Percentiles rank a stretch among this genome's conserved stretches.
Evolutionary conservation across 2,113 vertebrate species (phyloP).

Genomic region (Symphodus melops): DNA sequence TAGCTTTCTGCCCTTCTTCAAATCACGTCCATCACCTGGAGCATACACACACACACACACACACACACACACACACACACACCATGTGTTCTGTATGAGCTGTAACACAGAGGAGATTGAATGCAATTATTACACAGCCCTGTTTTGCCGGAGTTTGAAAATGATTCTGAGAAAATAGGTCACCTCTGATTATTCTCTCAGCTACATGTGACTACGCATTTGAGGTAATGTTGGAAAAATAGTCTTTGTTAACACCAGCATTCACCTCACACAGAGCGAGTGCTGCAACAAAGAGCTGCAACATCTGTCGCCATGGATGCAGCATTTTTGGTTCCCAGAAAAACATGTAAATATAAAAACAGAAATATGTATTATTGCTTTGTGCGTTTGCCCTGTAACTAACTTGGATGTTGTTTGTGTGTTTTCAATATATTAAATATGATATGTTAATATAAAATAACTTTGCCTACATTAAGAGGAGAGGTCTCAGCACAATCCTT

Average conservation of each 20-base stretch:
- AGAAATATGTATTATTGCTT: too few relatives aligned
- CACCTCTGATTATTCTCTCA: background rate
- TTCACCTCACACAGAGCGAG: background rate
- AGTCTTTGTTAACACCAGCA: background rate
- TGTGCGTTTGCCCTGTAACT: too few relatives aligned
- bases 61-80: background rate
- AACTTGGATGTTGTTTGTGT: too few relatives aligned
- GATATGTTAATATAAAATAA: too few relatives aligned
- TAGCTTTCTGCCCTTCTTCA: background rate
- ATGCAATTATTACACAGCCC: too few relatives aligned
- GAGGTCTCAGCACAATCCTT: too few relatives aligned
- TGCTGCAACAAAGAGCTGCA: background rate
- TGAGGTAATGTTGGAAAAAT: background rate
- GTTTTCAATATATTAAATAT: too few relatives aligned
- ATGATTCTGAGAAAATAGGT: background rate
- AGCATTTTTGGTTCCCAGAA: too few relatives aligned
- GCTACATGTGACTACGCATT: background rate
- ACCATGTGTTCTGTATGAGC: too few relatives aligned
- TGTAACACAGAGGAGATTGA: background rate
- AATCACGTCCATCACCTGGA: constrained; percentile 1
- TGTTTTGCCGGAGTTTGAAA: background rate
- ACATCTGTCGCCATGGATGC: too few relatives aligned
- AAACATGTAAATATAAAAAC: too few relatives aligned
- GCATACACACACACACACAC: background rate
- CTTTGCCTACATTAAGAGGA: too few relatives aligned